phyloP scores from a whole-genome alignment of 2,888 invertebrate species.

The Polyploca ridens region DNA sequence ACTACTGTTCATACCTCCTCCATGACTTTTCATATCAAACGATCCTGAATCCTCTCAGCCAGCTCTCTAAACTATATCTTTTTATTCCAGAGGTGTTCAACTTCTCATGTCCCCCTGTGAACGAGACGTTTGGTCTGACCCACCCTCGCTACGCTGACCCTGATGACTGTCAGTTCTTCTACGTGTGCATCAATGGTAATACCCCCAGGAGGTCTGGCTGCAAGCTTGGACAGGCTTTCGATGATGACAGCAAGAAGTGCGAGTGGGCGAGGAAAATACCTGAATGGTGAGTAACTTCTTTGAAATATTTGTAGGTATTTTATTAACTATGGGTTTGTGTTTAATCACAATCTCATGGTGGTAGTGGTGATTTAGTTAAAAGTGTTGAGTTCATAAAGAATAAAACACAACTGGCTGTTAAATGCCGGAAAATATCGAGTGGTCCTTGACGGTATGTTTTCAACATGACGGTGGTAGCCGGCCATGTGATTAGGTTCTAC shows the following conservation, averaged over 20 bases:
- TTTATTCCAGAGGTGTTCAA: slow-evolving; percentile 89
- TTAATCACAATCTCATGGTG: too few species aligned
- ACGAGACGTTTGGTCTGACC: slow-evolving; percentile 88
- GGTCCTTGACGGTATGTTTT: too few species aligned
- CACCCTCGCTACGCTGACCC: slow-evolving; percentile 95
- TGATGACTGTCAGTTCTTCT: slow-evolving; percentile 96
- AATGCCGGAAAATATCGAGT: too few species aligned
- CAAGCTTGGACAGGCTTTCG: slow-evolving; percentile 95
- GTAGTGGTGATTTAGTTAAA: too few species aligned
- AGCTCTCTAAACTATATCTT: not conserved
- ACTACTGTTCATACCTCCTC: too few species aligned
- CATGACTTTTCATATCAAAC: too few species aligned
- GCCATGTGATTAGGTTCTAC: too few species aligned
- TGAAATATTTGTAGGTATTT: not conserved
- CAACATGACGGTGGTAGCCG: too few species aligned
- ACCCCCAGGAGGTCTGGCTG: slow-evolving; percentile 94
- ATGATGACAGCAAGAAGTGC: slow-evolving; percentile 90
- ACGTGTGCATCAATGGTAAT: slow-evolving; percentile 95
- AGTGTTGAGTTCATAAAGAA: too few species aligned
- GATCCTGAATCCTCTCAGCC: too few species aligned
- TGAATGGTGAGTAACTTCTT: slow-evolving; percentile 89
- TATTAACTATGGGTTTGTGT: too few species aligned
- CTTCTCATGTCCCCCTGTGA: slow-evolving; percentile 92
- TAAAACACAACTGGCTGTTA: too few species aligned
- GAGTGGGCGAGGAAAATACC: slow-evolving; percentile 95